These are phyloP conservation scores for Mus pahari DNA, from an alignment of 2,113 vertebrate species.

Conservation along the genomic window DNA sequence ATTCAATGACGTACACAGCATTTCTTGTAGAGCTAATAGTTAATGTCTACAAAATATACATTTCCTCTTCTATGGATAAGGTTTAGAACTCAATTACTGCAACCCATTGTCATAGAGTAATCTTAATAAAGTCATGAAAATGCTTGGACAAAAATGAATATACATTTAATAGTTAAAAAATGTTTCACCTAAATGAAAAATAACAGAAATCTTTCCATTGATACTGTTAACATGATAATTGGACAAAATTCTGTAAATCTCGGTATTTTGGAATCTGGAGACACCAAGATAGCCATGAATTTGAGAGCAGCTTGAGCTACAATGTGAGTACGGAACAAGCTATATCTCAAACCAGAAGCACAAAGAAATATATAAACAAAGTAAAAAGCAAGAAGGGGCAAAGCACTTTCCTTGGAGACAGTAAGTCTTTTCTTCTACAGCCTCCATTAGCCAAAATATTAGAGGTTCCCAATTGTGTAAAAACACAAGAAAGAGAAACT, in stretches of 20 bases:
- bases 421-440: neutral
- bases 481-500: conserved; percentile 18
- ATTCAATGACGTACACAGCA: neutral
- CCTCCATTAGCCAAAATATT: neutral
- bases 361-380: neutral
- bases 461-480: neutral
- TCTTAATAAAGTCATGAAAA: conserved; percentile 27
- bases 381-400: neutral
- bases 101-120: neutral
- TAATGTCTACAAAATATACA: neutral
- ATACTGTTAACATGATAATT: neutral
- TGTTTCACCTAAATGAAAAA: conserved; percentile 26
- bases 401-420: neutral
- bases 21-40: conserved; percentile 9
- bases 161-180: neutral
- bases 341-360: neutral
- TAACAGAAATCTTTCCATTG: neutral
- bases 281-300: neutral
- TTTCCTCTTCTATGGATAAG: neutral
- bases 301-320: neutral
- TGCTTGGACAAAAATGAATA: conserved; percentile 2
- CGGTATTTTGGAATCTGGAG: no score
- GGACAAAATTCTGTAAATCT: neutral
- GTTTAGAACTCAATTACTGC: neutral
- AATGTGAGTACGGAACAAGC: neutral